Base-by-base conservation (phyloP, 2,888 invertebrate genomes). In the Oasisia sp. region DNA sequence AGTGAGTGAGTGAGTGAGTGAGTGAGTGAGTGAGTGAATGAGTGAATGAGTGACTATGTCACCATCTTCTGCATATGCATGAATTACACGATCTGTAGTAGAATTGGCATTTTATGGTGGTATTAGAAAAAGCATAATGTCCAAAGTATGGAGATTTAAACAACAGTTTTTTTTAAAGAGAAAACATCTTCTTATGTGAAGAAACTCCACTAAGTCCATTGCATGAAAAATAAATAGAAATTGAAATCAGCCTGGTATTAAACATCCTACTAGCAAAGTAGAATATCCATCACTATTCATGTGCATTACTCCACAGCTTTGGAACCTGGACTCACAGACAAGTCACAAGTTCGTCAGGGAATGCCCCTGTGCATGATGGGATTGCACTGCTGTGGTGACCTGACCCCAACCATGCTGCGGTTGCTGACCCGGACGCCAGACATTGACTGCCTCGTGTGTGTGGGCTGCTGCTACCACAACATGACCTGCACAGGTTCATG, bases 321-420 rank as follows among this genome's bases (percentile, higher is more conserved):
- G 27, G 74, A 74, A 74, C 74, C 27, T 74, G 74, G 27, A 27
- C 27, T 27, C n/a, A 19, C 19, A 3, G 7, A 74, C 7, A n/a
- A 7, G 19, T 74, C 74, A 74, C 74, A 74, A 7, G 74, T 27
- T 74, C 19, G 0, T 74, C 74, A 27, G 74, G 27, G 74, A 19
- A 74, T 74, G 74, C 74, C 74, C 8, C 93, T 94, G 27, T 95
- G 95, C 93, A 93, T 96, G 95, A 93, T 96, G 74, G 96, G 96
- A 7, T 94, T 96, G 27, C 96, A 96, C 93, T 95, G 95, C 92
- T 96, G 96, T 93, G 96, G 96, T n/a, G 96, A 96, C 92, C 94
- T 96, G 32, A 95, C 95, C 0, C 95, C 95, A 1, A 94, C 95
- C 8, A 95, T 95, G 94, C 93, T 96, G 92, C 93, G 93, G 27